Base-by-base conservation (phyloP, 2,888 invertebrate species). In the Liopterus haemorrhoidalis region DNA sequence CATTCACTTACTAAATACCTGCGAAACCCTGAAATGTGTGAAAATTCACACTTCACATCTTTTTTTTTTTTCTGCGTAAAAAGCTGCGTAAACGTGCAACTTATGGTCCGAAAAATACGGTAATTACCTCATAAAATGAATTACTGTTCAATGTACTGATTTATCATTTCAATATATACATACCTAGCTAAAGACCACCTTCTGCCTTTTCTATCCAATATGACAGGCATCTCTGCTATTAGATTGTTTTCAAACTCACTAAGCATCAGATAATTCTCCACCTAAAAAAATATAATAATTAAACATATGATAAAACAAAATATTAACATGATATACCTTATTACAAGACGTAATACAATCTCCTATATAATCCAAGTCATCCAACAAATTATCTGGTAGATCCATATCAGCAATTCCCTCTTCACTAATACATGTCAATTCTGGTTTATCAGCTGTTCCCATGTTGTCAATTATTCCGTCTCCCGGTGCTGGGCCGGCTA, bases 191-290 rank as follows among this genome's bases (percentile, higher is more conserved):
- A 68, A 8, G 85, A 84, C 83, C 84, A 85, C 33, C 83, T 74
- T 31, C 85, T 70, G 9, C 79, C 80, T 50, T 79, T 79, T 30
- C 82, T 74, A 62, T 85, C 85, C 67, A 81, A 75, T 58, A 84
- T 71, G 57, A 79, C 80, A 14, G 85, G 85, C 70, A 83, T 74
- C 64, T 85, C 85, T 2, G 85, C 84, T 59, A 84, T 85, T 47
- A 87, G 69, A 65, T 87, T 87, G 70, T 87, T 87, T 65, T 88
- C 87, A 66, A 85, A 87, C 66, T 88, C 88, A 59, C 85, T 85
- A 52, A 87, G 74, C 85, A 88, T 86, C 58, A 88, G 70, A 65
- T 85, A 87, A 70, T 87, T 86, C 66, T 88, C 87, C 52, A 87
- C n/a, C n/a, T n/a, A n/a, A n/a, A n/a, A n/a, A n/a, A n/a, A n/a